Conservation (phyloP, 2,888 invertebrate species). For the Lepidocyrtinus sp. region DNA sequence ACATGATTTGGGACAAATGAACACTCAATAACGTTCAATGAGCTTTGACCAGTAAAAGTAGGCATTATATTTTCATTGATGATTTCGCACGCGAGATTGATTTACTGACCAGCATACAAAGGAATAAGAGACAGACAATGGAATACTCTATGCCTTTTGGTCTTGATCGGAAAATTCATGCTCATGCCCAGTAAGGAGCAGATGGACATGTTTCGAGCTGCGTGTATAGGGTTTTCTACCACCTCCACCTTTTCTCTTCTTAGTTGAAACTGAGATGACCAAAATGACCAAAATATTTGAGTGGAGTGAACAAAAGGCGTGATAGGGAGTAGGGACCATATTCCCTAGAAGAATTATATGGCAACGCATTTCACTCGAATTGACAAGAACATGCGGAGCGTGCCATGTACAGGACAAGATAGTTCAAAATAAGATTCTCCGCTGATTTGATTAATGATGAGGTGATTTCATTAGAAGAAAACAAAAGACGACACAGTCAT, state of each 20-base stretch:
- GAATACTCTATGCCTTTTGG: not conserved
- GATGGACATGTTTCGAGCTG: no score
- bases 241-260: constrained; percentile 14
- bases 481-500: not conserved
- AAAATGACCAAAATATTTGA: constrained; percentile 57
- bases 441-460: constrained; percentile 45
- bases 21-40: constrained; percentile 37
- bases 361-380: not conserved
- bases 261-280: constrained; percentile 27
- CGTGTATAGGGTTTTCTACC: no score
- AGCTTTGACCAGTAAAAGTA: constrained; percentile 34
- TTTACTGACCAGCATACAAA: not conserved
- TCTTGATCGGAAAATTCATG: not conserved
- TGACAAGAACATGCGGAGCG: not conserved
- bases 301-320: constrained; percentile 38
- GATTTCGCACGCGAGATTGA: not conserved
- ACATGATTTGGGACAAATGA: constrained; percentile 46
- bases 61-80: constrained; percentile 14
- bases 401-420: not conserved
- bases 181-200: not conserved
- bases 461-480: constrained; percentile 45
- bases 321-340: constrained; percentile 9
- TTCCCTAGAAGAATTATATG: not conserved
- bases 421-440: not conserved
- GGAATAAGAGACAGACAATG: not conserved